Conservation (phyloP, 2,113 vertebrate species). For the Brachyhypopomus gauderio region DNA sequence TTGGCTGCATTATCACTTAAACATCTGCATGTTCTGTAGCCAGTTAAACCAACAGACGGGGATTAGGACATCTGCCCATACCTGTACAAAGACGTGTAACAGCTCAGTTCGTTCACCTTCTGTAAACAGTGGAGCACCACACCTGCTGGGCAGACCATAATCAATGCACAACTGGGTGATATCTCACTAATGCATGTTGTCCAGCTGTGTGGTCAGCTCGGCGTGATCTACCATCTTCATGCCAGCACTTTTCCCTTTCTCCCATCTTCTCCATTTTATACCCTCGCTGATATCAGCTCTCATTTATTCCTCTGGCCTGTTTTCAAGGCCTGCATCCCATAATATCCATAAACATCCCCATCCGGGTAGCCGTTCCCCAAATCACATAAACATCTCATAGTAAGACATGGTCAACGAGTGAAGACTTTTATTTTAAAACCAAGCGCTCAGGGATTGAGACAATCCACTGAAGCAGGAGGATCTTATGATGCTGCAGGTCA, state of each 20-base stretch:
- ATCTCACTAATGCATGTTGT: constrained; percentile 15
- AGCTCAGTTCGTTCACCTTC: no score
- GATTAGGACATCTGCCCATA: no score
- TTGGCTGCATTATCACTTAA: not conserved
- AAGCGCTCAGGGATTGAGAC: constrained; percentile 44
- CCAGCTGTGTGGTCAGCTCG: not conserved
- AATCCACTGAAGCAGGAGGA: constrained; percentile 35
- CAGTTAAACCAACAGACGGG: not conserved
- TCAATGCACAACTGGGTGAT: constrained; percentile 30
- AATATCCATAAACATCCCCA: constrained; percentile 25
- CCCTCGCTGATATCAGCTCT: constrained; percentile 31
- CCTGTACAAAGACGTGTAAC: no score
- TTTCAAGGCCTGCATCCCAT: constrained; percentile 50
- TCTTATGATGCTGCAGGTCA: constrained; percentile 53
- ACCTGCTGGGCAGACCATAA: constrained; percentile 32
- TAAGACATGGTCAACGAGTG: constrained; percentile 44
- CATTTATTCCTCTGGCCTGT: constrained; percentile 41
- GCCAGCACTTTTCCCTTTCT: constrained; percentile 33
- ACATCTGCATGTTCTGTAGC: not conserved
- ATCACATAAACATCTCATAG: constrained; percentile 51
- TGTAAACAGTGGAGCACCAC: constrained; percentile 7
- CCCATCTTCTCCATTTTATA: constrained; percentile 40
- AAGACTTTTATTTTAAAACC: constrained; percentile 53
- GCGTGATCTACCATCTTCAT: not conserved
- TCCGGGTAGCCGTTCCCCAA: constrained; percentile 48